A percentile compares a stretch with the other conserved stretches of the same genome.
Evolutionary conservation across 1,140 invertebrate genomes (phyloP).

Genomic region (Portunus trituberculatus): DNA sequence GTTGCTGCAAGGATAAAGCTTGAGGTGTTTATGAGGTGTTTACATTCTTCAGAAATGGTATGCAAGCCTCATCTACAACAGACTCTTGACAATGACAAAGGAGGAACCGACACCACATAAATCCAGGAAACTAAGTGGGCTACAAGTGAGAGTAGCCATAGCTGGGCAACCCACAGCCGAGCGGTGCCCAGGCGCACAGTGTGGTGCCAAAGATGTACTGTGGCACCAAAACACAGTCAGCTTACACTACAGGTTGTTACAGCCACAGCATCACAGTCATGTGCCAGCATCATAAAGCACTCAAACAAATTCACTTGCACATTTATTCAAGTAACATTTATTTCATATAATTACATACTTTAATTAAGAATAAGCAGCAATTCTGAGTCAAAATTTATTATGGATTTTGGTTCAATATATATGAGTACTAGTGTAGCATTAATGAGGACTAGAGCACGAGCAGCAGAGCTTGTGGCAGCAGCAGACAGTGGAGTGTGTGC

Average conservation of each 20-base stretch:
- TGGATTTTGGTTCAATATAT: background rate
- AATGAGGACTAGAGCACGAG: constrained; percentile 65
- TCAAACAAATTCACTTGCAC: constrained; percentile 65
- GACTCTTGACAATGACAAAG: constrained; percentile 31
- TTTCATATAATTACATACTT: constrained; percentile 49
- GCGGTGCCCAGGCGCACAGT: constrained; percentile 33
- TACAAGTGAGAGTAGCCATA: constrained; percentile 45
- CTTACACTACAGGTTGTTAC: constrained; percentile 54
- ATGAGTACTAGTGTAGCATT: constrained; percentile 57
- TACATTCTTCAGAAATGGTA: constrained; percentile 53
- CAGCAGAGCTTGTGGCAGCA: constrained; percentile 73
- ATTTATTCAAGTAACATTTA: constrained; percentile 49
- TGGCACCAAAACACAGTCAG: constrained; percentile 52
- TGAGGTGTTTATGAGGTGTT: constrained; percentile 31
- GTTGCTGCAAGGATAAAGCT: constrained; percentile 33
- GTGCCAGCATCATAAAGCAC: constrained; percentile 59
- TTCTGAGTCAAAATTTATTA: constrained; percentile 8
- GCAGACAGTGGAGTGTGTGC: constrained; percentile 68
- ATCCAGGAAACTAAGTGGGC: constrained; percentile 40
- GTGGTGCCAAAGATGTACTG: constrained; percentile 42
- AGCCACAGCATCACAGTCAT: constrained; percentile 59
- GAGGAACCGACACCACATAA: constrained; percentile 27
- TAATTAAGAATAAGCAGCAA: background rate
- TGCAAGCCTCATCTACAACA: constrained; percentile 50
- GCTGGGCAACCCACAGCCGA: constrained; percentile 38